Conservation (phyloP, 2,797 vertebrate genomes). For the Chelmon rostratus region DNA sequence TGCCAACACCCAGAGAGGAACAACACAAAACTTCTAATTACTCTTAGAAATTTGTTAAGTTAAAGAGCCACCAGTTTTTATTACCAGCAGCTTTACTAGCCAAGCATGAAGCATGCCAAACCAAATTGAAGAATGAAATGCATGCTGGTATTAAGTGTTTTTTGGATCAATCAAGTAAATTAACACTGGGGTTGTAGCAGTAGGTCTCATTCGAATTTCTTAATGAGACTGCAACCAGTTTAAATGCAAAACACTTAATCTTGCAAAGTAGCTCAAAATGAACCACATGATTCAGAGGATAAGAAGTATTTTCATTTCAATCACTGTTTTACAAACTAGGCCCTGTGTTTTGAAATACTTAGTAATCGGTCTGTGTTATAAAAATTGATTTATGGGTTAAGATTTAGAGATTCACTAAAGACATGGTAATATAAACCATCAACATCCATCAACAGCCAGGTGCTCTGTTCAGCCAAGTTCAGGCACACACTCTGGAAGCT, state of each 20-base stretch:
- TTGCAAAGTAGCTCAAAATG: background rate
- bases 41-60: slow-evolving; percentile 22
- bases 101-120: background rate
- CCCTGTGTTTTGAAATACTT: background rate
- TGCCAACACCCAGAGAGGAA: slow-evolving; percentile 76
- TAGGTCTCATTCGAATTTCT: background rate
- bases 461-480: background rate
- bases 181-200: background rate
- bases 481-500: background rate
- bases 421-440: background rate
- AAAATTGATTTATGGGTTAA: background rate
- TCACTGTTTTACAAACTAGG: background rate
- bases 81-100: background rate
- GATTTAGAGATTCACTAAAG: background rate
- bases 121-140: background rate
- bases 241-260: slow-evolving; percentile 1
- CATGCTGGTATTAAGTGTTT: slow-evolving; percentile 1
- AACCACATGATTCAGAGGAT: background rate
- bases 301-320: background rate
- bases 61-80: slow-evolving; percentile 7
- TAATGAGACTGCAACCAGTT: background rate
- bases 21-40: slow-evolving; percentile 34
- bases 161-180: background rate
- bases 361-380: background rate
- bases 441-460: background rate